A percentile compares a stretch with the other conserved stretches of the same genome.
These are phyloP conservation scores for Diaprepes abbreviatus DNA, from an alignment of 2,888 invertebrate genomes.

Conservation along the genomic window DNA sequence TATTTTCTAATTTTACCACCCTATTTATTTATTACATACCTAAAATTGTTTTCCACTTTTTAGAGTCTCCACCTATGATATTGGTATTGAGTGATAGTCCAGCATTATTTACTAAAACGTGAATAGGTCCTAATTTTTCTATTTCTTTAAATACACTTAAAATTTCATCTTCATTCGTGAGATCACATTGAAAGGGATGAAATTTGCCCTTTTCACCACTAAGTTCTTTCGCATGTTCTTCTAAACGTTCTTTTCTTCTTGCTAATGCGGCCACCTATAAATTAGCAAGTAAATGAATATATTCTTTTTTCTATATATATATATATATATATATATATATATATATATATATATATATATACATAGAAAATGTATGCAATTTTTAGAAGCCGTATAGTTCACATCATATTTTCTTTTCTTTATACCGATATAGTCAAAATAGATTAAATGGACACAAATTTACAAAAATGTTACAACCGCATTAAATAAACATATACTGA, in stretches of 20 bases:
- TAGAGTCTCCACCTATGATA: constrained; percentile 49
- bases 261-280: constrained; percentile 57
- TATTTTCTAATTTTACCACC: too few relatives aligned
- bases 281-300: background rate
- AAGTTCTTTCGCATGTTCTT: constrained; percentile 50
- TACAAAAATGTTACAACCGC: too few relatives aligned
- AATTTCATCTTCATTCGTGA: constrained; percentile 56
- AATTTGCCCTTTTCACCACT: constrained; percentile 51
- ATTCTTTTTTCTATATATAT: background rate
- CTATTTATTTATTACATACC: constrained; percentile 4
- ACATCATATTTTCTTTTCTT: too few relatives aligned
- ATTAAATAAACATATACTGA: too few relatives aligned
- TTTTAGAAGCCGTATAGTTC: background rate
- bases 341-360: background rate
- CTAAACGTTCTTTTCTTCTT: constrained; percentile 53
- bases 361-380: background rate
- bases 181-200: constrained; percentile 52
- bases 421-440: too few relatives aligned
- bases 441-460: too few relatives aligned
- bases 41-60: constrained; percentile 52
- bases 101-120: constrained; percentile 55
- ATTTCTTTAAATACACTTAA: constrained; percentile 55
- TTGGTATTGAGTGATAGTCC: constrained; percentile 24
- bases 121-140: constrained; percentile 55
- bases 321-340: background rate